A percentile compares a stretch with the other conserved stretches of the same genome.
phyloP scores from a whole-genome alignment of 2,888 invertebrate genomes.

The Trachelus troglodyta region DNA sequence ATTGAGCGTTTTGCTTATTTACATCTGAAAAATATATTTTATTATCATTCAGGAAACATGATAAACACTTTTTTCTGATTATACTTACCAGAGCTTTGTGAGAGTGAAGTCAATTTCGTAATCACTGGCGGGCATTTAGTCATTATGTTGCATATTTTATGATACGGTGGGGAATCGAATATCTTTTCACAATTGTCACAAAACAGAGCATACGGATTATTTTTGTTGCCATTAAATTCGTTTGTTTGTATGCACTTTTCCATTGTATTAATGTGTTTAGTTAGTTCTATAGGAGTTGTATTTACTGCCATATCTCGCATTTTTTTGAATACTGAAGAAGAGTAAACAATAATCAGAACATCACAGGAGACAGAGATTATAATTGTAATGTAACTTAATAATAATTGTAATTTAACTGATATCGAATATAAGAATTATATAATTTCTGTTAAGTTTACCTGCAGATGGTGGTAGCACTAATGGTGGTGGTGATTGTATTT shows the following conservation, averaged over 20 bases:
- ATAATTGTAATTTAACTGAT: background rate
- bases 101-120: constrained; percentile 30
- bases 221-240: constrained; percentile 34
- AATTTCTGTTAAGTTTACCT: background rate
- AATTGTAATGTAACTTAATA: too few relatives aligned
- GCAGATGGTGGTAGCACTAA: background rate
- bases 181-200: constrained; percentile 45
- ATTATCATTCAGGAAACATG: background rate
- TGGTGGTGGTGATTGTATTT: constrained; percentile 15
- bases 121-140: constrained; percentile 37
- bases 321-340: background rate
- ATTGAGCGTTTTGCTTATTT: background rate
- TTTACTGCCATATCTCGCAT: constrained; percentile 25
- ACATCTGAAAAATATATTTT: background rate
- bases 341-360: background rate
- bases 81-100: constrained; percentile 26
- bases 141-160: constrained; percentile 50
- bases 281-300: constrained; percentile 9
- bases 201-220: constrained; percentile 45
- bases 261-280: constrained; percentile 13
- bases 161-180: constrained; percentile 33
- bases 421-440: background rate
- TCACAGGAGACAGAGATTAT: background rate
- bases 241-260: constrained; percentile 36
- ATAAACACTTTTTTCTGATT: background rate